phyloP scores from a whole-genome alignment of 2,888 invertebrate species.

The Syrista parreyssii region DNA sequence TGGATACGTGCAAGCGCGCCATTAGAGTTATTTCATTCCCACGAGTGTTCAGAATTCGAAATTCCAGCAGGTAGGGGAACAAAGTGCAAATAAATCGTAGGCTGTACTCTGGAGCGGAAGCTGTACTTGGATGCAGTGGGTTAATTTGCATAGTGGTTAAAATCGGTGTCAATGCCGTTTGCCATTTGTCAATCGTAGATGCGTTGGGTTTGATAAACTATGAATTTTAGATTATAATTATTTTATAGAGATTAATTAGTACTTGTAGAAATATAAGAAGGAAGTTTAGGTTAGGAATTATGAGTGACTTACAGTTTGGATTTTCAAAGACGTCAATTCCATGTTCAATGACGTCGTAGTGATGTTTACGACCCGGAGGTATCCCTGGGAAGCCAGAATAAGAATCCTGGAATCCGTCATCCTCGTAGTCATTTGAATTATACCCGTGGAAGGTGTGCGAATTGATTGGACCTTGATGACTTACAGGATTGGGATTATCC shows the following conservation, averaged over 20 bases:
- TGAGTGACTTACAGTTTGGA: not conserved
- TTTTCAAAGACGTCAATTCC: not conserved
- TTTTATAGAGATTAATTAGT: not conserved
- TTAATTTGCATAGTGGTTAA: constrained; percentile 39
- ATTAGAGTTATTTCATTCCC: not conserved
- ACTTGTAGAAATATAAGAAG: not conserved
- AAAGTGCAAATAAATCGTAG: not conserved
- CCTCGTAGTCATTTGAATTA: not conserved
- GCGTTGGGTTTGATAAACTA: not conserved
- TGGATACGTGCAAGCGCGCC: not conserved
- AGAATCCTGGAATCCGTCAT: not conserved
- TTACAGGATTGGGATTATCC: constrained; percentile 12
- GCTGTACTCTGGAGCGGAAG: constrained; percentile 32
- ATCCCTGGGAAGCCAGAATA: not conserved
- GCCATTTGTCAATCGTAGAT: constrained; percentile 28
- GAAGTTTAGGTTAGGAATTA: not conserved
- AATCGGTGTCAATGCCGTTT: constrained; percentile 54
- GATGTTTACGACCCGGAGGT: not conserved
- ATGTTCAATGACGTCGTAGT: not conserved
- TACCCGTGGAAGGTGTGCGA: not conserved
- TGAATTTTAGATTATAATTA: not conserved
- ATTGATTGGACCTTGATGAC: not conserved
- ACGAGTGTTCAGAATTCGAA: not conserved
- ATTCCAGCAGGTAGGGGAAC: not conserved
- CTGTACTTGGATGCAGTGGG: constrained; percentile 32